phyloP scores from a whole-genome alignment of 2,797 vertebrate genomes.

The Catamblyrhynchus diadema region DNA sequence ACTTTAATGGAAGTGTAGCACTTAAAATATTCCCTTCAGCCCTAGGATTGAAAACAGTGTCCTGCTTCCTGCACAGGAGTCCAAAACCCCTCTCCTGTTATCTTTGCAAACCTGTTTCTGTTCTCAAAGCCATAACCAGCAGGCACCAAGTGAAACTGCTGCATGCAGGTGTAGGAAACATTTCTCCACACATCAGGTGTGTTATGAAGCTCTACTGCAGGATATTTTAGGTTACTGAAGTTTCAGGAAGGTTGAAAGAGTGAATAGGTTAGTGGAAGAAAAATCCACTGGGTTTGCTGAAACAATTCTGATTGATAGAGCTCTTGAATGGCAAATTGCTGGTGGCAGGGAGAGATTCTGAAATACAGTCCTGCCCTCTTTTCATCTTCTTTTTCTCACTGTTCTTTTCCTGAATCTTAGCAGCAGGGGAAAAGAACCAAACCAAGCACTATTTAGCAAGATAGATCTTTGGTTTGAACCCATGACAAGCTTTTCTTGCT shows the following conservation, averaged over 20 bases:
- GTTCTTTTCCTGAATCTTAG: not conserved
- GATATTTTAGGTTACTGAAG: not conserved
- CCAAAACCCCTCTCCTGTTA: not conserved
- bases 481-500: not conserved
- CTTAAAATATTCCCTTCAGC: not conserved
- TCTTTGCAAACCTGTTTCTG: not conserved
- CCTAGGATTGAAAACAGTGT: not conserved
- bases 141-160: not conserved
- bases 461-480: not conserved
- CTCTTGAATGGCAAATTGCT: not conserved
- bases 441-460: accelerated
- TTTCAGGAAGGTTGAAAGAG: not conserved
- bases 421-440: accelerated
- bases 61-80: not conserved
- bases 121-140: not conserved
- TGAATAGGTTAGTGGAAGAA: not conserved
- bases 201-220: not conserved
- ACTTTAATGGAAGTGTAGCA: not conserved
- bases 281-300: not conserved
- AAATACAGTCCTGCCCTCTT: not conserved
- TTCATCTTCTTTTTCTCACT: not conserved
- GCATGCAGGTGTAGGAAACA: not conserved
- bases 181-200: not conserved
- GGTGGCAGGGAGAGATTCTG: not conserved
- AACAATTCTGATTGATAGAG: not conserved